Evolutionary conservation across 1,140 invertebrate genomes (phyloP).

Genomic region (Trialeurodes vaporariorum): DNA sequence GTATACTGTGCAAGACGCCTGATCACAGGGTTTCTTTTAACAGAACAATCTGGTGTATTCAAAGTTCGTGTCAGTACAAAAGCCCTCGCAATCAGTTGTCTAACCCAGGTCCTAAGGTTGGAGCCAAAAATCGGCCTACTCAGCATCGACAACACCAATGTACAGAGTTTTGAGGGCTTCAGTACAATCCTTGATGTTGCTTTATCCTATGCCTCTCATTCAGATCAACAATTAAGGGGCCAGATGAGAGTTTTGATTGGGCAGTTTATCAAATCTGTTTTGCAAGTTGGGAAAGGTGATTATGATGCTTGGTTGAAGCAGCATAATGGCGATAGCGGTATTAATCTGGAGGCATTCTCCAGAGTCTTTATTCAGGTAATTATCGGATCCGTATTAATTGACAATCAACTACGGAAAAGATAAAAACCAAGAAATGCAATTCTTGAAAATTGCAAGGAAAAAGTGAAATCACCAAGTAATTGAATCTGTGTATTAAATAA

Average conservation of each 20-base stretch:
- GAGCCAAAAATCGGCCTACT: slow-evolving; percentile 55
- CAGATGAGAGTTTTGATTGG: slow-evolving; percentile 52
- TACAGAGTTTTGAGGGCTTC: slow-evolving; percentile 3
- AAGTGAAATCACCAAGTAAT: no score
- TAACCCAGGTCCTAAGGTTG: slow-evolving; percentile 52
- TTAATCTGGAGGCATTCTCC: neutral
- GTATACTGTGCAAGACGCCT: slow-evolving; percentile 63
- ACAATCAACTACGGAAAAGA: no score
- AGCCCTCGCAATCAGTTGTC: slow-evolving; percentile 60
- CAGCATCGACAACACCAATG: slow-evolving; percentile 42
- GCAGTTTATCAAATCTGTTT: slow-evolving; percentile 48
- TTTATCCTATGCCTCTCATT: slow-evolving; percentile 39
- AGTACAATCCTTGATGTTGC: slow-evolving; percentile 5
- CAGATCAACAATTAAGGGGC: slow-evolving; percentile 72
- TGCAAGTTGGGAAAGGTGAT: neutral
- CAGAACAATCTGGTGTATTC: slow-evolving; percentile 47
- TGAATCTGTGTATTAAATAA: no score
- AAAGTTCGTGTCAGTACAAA: slow-evolving; percentile 71
- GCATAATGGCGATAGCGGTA: neutral
- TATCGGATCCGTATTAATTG: no score
- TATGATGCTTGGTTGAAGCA: neutral
- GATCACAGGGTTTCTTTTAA: slow-evolving; percentile 58
- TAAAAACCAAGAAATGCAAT: no score
- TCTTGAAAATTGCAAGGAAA: no score
- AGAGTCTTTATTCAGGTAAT: neutral